Evolutionary conservation across 2,888 invertebrate species (phyloP).

Genomic region (Polydrusus cervinus): DNA sequence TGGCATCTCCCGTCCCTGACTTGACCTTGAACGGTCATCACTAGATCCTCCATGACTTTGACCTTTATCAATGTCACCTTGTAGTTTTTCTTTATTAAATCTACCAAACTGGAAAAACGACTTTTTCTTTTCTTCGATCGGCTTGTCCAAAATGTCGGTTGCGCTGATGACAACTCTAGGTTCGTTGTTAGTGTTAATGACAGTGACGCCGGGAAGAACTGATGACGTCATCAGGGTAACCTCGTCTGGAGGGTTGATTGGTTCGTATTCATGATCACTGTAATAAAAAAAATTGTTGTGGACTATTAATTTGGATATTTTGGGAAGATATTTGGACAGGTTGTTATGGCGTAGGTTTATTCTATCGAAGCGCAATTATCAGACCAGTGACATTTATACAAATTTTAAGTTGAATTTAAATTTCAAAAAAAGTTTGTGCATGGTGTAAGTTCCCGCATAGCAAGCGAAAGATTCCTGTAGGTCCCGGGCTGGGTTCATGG

Average conservation of each 20-base stretch:
- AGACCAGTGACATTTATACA: no score
- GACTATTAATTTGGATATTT: no score
- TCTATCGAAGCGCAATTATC: no score
- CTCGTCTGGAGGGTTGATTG: constrained; percentile 81
- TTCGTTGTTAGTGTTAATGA: constrained; percentile 74
- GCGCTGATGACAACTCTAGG: constrained; percentile 50
- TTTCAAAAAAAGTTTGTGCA: no score
- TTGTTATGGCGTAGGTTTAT: no score
- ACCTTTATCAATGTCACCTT: constrained; percentile 6
- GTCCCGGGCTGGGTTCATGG: no score
- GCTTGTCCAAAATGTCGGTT: constrained; percentile 42
- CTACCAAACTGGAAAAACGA: constrained; percentile 46
- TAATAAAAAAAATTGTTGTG: constrained; percentile 69
- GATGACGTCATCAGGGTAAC: constrained; percentile 61
- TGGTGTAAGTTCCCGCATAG: no score
- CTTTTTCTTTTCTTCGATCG: constrained; percentile 40
- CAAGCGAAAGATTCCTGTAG: no score
- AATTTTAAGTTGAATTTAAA: no score
- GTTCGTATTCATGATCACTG: constrained; percentile 96
- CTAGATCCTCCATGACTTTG: background rate
- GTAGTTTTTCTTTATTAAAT: constrained; percentile 10
- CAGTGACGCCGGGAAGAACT: constrained; percentile 66
- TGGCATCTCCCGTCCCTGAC: constrained; percentile 63
- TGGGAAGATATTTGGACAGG: no score
- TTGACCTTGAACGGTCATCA: constrained; percentile 8